Evolutionary conservation across 2,888 invertebrate genomes (phyloP), one percentile per base, ranked within the genome.

Genomic region (Hydrotaea diabolus): DNA sequence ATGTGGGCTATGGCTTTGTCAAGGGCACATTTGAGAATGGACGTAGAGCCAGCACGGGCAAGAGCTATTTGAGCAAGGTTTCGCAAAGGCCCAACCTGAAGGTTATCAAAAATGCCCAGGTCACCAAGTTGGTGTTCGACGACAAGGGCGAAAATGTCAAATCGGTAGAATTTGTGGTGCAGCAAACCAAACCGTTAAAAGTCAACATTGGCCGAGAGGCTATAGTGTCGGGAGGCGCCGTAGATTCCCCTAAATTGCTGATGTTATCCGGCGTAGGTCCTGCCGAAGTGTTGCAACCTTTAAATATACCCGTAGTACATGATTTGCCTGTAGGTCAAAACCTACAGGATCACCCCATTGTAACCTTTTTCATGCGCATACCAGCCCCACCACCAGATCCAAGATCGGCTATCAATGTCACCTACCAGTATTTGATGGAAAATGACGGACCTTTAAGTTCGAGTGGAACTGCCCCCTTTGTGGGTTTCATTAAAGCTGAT

Each of bases 291-390:
- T 84, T 92, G 8, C 46, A 86, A 66, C 36, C 88, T 0, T 39
- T 90, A 3, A 49, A 87, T 0, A 86, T 92, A 9, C 85, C 88
- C 0, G 74, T 91, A 5, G 31, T 89, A 0, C 77, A 86, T 0
- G 82, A 90, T 13, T 62, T 92, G 8, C 87, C 87, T 0, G 95
- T 97, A 0, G 96, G 96, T 0, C 93, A 95, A 86, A 96, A 97
- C 89, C 93, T 97, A 0, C 96, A 97, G 91, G 97, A 97, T 89
- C 97, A 97, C 90, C 94, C 96, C 23, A 94, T 95, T 0, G 93
- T 95, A 1, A 89, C 90, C 2, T 4, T 92, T 0, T 88, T 90
- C 21, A 57, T 91, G 15, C 86, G 89, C 23, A 91, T 94, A 86
- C 93, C 94, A 0, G 85, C 88, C 0, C 26, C 76, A 23, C 21